These are phyloP conservation scores for Sapayoa aenigma DNA, from an alignment of 2,113 vertebrate genomes.

Conservation along the genomic window DNA sequence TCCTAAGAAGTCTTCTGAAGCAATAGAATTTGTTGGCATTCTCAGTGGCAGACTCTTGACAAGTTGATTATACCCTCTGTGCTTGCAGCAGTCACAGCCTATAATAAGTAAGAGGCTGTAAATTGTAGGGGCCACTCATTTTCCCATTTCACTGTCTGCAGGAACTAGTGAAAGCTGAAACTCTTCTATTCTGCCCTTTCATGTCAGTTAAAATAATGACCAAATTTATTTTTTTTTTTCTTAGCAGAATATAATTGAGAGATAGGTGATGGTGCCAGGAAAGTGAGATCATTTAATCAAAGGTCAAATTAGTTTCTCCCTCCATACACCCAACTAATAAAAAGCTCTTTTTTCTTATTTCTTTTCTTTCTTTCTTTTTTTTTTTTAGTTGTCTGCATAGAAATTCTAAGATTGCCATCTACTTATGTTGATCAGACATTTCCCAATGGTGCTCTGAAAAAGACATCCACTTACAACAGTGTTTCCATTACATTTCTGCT, in stretches of 20 bases:
- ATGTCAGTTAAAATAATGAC: slow-evolving; percentile 68
- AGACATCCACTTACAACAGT: neutral
- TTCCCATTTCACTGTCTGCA: slow-evolving; percentile 67
- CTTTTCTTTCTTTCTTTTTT: neutral
- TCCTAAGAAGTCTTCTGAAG: slow-evolving; percentile 56
- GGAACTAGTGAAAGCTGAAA: slow-evolving; percentile 59
- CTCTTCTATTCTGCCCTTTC: slow-evolving; percentile 58
- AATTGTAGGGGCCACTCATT: slow-evolving; percentile 66
- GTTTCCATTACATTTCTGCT: slow-evolving; percentile 16
- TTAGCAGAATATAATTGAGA: slow-evolving; percentile 58
- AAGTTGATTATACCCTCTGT: slow-evolving; percentile 71
- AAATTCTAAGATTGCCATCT: slow-evolving; percentile 22
- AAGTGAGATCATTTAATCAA: slow-evolving; percentile 52
- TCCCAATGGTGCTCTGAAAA: neutral
- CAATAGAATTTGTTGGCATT: slow-evolving; percentile 61
- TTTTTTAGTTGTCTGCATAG: neutral
- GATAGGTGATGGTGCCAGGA: slow-evolving; percentile 41
- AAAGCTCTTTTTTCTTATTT: neutral
- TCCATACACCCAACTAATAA: slow-evolving; percentile 40
- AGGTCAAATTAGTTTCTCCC: slow-evolving; percentile 58
- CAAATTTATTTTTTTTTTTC: slow-evolving; percentile 34
- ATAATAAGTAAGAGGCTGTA: slow-evolving; percentile 64
- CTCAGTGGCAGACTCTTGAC: slow-evolving; percentile 58
- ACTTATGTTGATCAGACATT: neutral
- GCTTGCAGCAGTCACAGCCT: slow-evolving; percentile 65